Base-by-base conservation (phyloP, 2,888 invertebrate genomes). In the Euplagia quadripunctaria region DNA sequence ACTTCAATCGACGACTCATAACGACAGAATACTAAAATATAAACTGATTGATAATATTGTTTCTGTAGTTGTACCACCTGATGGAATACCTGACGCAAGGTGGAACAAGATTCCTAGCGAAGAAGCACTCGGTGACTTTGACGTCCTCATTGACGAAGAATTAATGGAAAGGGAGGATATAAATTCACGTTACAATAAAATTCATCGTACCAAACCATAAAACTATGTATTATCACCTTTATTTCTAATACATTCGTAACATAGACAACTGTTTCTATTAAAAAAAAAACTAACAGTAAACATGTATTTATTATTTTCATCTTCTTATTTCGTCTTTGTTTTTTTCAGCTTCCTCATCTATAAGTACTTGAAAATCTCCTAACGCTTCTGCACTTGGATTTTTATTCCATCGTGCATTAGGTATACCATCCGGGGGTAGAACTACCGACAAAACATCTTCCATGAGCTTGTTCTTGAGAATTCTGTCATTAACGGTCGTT, bases 21-120 rank as follows among this genome's bases (percentile, higher is more conserved):
- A 98, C 87, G 99, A 99, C 92, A 96, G 99, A 85, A 99, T 99
- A 88, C 96, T 99, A 86, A 99, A 99, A 92, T 98, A 99, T 87
- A 99, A 99, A 94, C 96, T 99, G 69, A 98, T 99, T 81, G 99
- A 99, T 90, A 99, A 99, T 90, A 98, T 99, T 79, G 96, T 99
- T 76, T 98, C 98, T 16, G 97, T 99, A 51, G 98, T 99, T 0
- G 94, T 99, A 16, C 99, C 99, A 0, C 98, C 98, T 0, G 98
- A 98, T 85, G 99, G 99, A 68, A 96, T 98, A 71, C 99, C 99
- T 68, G 99, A 99, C 87, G 98, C 98, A 1, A 97, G 98, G 80
- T 98, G 98, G 98, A 98, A 98, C 91, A 98, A 98, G 94, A 97
- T 97, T 66, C 98, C 98, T 7, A 94, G 95, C 6, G 92, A 96